Evolutionary conservation across 2,113 vertebrate genomes (phyloP).

Genomic region (Sapajus apella): DNA sequence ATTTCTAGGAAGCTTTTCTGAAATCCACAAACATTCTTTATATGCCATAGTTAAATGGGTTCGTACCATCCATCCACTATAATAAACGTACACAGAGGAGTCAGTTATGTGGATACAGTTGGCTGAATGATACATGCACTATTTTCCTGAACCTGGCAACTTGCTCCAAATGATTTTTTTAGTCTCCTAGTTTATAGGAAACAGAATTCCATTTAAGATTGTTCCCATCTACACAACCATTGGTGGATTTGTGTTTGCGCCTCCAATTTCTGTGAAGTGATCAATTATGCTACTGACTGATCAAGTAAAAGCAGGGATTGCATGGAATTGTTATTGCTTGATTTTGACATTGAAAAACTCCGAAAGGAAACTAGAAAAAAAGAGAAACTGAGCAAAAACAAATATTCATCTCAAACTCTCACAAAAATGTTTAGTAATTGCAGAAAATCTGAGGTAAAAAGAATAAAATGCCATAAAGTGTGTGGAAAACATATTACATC

Average conservation of each 20-base stretch:
- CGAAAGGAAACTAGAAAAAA: neutral
- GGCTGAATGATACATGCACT: neutral
- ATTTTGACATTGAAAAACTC: neutral
- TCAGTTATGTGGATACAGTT: neutral
- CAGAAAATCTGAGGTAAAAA: neutral
- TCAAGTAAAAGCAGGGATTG: neutral
- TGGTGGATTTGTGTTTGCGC: neutral
- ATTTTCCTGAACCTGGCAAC: neutral
- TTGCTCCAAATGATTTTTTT: neutral
- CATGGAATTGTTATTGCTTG: neutral
- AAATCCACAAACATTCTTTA: neutral
- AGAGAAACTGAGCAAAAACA: neutral
- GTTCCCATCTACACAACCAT: neutral
- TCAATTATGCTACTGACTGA: neutral
- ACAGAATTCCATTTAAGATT: neutral
- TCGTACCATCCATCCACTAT: accelerated
- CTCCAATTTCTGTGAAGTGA: neutral
- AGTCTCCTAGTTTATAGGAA: neutral
- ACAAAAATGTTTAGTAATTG: neutral
- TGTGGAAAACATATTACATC: neutral
- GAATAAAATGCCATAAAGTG: neutral
- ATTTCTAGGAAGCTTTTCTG: neutral
- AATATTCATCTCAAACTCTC: neutral
- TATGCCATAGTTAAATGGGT: neutral
- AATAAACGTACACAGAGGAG: neutral